These are phyloP conservation scores for Chloropsis hardwickii DNA, from an alignment of 2,113 vertebrate genomes.

Conservation along the genomic window DNA sequence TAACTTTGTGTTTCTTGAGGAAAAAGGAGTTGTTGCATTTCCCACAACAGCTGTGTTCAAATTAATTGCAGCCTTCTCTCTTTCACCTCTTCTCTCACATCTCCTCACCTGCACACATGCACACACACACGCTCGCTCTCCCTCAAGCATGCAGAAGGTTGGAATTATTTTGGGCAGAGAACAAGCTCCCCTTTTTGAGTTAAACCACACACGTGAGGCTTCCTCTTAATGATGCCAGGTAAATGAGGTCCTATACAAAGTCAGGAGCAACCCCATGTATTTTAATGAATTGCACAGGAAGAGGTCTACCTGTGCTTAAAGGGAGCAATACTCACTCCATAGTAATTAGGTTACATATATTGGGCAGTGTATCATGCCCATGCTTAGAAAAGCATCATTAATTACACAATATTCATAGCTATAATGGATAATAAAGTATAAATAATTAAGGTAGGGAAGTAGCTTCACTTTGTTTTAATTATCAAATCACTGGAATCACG, in stretches of 20 bases:
- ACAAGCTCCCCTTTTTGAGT: neutral
- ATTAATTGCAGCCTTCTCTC: neutral
- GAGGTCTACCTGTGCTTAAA: neutral
- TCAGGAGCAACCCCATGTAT: neutral
- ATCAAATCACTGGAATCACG: neutral
- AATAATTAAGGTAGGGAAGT: neutral
- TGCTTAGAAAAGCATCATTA: conserved; percentile 10
- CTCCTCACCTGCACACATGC: neutral
- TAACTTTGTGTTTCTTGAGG: neutral
- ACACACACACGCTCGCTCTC: fast-evolving
- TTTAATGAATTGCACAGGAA: neutral
- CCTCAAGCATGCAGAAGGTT: neutral
- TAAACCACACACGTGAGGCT: fast-evolving
- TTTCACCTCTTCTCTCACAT: neutral
- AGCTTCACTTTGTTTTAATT: neutral
- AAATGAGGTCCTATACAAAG: neutral
- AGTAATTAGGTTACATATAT: neutral
- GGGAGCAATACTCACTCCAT: neutral
- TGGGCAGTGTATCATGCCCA: neutral
- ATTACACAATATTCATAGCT: neutral
- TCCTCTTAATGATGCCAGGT: neutral
- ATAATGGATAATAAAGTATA: neutral
- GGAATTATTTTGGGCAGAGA: neutral
- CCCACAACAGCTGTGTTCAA: neutral
- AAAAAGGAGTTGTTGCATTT: neutral